A percentile compares a stretch with the other conserved stretches of the same genome.
Evolutionary conservation across 2,888 invertebrate species (phyloP).

Genomic region (Amblyjoppa fuscipennis): DNA sequence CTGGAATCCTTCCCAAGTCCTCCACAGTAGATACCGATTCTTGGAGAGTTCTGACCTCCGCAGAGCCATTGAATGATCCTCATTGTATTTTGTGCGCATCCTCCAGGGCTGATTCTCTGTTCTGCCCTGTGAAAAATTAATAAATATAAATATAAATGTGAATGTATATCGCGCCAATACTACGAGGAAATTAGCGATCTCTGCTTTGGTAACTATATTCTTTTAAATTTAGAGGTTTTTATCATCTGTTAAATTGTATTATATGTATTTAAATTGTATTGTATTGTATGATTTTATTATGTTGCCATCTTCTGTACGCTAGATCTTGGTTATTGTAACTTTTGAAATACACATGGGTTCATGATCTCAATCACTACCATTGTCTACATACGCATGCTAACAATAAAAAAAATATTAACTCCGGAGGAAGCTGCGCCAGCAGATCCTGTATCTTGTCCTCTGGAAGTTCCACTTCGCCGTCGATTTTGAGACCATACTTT

Average conservation of each 20-base stretch:
- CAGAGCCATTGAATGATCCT: constrained; percentile 81
- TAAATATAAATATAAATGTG: neutral
- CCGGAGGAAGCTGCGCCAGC: constrained; percentile 75
- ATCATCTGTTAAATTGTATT: too few relatives aligned
- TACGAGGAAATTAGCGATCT: too few relatives aligned
- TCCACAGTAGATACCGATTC: constrained; percentile 78
- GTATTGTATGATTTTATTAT: too few relatives aligned
- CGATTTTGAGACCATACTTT: constrained; percentile 79
- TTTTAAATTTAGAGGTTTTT: neutral
- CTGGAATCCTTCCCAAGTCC: constrained; percentile 82
- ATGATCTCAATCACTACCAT: too few relatives aligned
- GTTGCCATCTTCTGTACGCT: neutral
- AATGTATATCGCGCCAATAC: too few relatives aligned
- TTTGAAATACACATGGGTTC: rapidly evolving
- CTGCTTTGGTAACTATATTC: too few relatives aligned
- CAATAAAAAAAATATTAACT: constrained; percentile 72
- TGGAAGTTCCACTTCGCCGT: constrained; percentile 81
- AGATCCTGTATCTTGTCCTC: constrained; percentile 77
- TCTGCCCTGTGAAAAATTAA: constrained; percentile 71
- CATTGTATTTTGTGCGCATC: constrained; percentile 81
- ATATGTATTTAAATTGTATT: too few relatives aligned
- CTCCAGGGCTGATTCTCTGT: constrained; percentile 76
- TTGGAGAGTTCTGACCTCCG: constrained; percentile 70
- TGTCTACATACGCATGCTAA: neutral
- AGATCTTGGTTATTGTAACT: too few relatives aligned